Conservation (phyloP, 2,888 invertebrate species). For the Endotricha flammealis region DNA sequence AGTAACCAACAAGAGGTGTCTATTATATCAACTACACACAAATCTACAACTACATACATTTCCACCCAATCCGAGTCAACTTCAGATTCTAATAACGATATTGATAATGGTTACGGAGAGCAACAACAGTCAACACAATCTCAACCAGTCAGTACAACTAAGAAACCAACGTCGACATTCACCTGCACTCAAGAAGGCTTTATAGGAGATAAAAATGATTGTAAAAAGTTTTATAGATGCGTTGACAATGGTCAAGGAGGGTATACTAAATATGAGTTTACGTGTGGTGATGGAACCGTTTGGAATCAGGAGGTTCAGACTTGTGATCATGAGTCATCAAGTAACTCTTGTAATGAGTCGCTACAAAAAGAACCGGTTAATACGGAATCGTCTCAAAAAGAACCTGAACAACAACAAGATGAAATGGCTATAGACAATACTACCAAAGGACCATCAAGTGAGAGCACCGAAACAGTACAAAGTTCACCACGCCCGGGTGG, state of each 20-base stretch:
- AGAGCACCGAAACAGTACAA: conserved; percentile 17
- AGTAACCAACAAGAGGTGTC: neutral
- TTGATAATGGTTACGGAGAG: neutral
- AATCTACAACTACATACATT: neutral
- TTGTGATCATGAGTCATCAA: conserved; percentile 66
- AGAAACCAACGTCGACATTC: conserved; percentile 1
- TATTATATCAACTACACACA: neutral
- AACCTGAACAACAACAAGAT: conserved; percentile 21
- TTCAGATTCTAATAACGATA: neutral
- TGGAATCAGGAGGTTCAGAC: conserved; percentile 78
- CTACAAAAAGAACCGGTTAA: neutral
- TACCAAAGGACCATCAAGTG: conserved; percentile 14
- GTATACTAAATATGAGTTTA: conserved; percentile 79
- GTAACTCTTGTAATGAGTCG: conserved; percentile 5
- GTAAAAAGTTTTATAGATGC: conserved; percentile 83
- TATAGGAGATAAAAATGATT: conserved; percentile 77
- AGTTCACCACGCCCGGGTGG: conserved; percentile 17
- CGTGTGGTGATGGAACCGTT: conserved; percentile 82
- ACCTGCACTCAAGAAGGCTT: conserved; percentile 78
- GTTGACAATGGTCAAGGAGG: conserved; percentile 60
- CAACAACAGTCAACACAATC: neutral
- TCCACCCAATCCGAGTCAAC: neutral
- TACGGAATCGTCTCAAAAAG: too few relatives aligned
- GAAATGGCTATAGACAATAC: conserved; percentile 22
- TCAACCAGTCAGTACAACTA: neutral